Evolutionary conservation across 2,888 invertebrate species (phyloP).

Genomic region (Calephelis perditalis): DNA sequence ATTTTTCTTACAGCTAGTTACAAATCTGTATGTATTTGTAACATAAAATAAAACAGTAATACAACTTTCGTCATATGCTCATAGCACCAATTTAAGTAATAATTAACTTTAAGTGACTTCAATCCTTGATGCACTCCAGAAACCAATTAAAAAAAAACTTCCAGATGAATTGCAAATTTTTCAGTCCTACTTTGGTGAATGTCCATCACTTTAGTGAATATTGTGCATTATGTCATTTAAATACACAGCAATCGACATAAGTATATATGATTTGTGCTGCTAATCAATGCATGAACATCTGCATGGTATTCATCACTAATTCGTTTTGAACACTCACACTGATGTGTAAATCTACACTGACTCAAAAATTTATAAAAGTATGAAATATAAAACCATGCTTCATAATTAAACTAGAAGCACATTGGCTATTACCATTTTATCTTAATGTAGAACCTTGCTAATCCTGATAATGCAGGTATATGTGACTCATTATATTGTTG

Average conservation of each 20-base stretch:
- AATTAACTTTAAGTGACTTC: too few relatives aligned
- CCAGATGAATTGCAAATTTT: too few relatives aligned
- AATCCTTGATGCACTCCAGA: too few relatives aligned
- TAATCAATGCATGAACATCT: conserved; percentile 32
- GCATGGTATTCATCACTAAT: conserved; percentile 33
- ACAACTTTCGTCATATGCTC: too few relatives aligned
- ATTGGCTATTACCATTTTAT: conserved; percentile 48
- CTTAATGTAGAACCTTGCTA: conserved; percentile 46
- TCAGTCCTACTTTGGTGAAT: not conserved
- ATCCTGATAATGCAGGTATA: conserved; percentile 24
- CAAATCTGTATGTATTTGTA: too few relatives aligned
- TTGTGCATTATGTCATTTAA: conserved; percentile 2
- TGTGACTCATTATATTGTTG: conserved; percentile 13
- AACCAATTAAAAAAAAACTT: too few relatives aligned
- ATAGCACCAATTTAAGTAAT: too few relatives aligned
- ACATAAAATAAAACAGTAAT: too few relatives aligned
- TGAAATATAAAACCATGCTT: conserved; percentile 32
- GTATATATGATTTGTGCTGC: conserved; percentile 18
- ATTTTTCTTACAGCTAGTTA: too few relatives aligned
- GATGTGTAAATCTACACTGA: conserved; percentile 69
- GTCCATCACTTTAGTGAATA: not conserved
- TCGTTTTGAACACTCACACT: conserved; percentile 34
- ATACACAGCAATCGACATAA: conserved; percentile 1
- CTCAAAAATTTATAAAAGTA: conserved; percentile 27
- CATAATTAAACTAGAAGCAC: conserved; percentile 63